phyloP scores from a whole-genome alignment of 92 coral and sea anemone genomes.

The Chrysogorgia sp. region DNA sequence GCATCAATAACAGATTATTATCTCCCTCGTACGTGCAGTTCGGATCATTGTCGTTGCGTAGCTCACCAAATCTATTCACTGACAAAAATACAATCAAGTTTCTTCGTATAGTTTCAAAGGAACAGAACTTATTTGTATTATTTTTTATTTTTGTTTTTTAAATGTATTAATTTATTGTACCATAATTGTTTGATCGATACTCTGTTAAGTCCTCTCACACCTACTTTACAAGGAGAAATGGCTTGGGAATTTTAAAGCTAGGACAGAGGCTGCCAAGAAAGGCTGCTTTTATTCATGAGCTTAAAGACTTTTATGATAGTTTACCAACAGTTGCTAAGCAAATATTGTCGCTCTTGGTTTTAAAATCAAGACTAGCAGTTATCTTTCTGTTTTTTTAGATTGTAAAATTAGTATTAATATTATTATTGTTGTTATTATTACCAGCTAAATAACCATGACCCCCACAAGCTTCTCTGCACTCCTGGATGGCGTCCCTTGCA shows the following conservation, averaged over 20 bases:
- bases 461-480: constrained; percentile 99
- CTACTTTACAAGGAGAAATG: too few relatives aligned
- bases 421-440: constrained; percentile 18
- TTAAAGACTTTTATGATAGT: background rate
- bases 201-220: too few relatives aligned
- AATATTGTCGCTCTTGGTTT: too few relatives aligned
- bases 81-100: background rate
- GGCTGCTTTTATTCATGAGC: too few relatives aligned
- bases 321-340: too few relatives aligned
- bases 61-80: constrained; percentile 92
- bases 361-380: too few relatives aligned
- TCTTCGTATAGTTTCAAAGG: background rate
- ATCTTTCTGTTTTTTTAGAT: too few relatives aligned
- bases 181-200: too few relatives aligned
- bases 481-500: constrained; percentile 92
- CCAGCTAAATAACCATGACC: constrained; percentile 99
- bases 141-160: too few relatives aligned
- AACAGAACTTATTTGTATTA: too few relatives aligned
- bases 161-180: too few relatives aligned
- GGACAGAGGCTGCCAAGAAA: background rate
- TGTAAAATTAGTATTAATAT: too few relatives aligned
- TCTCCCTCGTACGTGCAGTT: constrained; percentile 98
- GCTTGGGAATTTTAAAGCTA: background rate
- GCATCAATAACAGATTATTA: constrained; percentile 87
- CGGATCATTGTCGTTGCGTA: constrained; percentile 94